phyloP scores from a whole-genome alignment of 1,140 invertebrate species.

The Holcopasites calliopsidis region DNA sequence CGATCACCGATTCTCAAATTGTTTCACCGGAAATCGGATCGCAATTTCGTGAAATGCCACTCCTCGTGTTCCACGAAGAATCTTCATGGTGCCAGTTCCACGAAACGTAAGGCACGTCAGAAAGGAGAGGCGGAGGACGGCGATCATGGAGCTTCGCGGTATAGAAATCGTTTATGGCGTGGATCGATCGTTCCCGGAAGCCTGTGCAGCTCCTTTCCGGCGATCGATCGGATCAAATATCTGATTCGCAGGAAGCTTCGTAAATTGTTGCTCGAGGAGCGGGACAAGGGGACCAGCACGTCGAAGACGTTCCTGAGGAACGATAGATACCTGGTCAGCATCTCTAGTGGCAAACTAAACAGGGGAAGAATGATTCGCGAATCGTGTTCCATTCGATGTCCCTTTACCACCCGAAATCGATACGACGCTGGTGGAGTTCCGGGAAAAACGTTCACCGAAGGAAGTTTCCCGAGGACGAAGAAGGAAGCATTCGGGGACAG shows the following conservation, averaged over 20 bases:
- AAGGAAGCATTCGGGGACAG: neutral
- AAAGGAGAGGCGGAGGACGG: neutral
- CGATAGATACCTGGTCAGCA: constrained; percentile 10
- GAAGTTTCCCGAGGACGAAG: neutral
- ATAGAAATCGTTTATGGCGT: neutral
- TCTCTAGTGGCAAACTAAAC: constrained; percentile 4
- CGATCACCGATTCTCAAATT: too few species aligned
- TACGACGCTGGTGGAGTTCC: neutral
- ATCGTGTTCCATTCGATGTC: neutral
- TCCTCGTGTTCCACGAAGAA: too few species aligned
- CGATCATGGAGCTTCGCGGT: neutral
- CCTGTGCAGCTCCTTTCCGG: constrained; percentile 18
- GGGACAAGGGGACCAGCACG: neutral
- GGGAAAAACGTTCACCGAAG: neutral
- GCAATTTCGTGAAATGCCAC: too few species aligned
- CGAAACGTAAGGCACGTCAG: too few species aligned
- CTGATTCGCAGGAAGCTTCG: constrained; percentile 52
- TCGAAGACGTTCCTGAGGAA: constrained; percentile 28
- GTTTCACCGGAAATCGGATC: too few species aligned
- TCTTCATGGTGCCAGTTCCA: too few species aligned
- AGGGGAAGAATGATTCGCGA: neutral
- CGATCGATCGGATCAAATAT: constrained; percentile 48
- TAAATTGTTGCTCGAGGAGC: constrained; percentile 35
- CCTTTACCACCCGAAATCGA: neutral
- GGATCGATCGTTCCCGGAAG: neutral